Evolutionary conservation across 2,888 invertebrate genomes (phyloP).

Genomic region (Homarus gammarus): DNA sequence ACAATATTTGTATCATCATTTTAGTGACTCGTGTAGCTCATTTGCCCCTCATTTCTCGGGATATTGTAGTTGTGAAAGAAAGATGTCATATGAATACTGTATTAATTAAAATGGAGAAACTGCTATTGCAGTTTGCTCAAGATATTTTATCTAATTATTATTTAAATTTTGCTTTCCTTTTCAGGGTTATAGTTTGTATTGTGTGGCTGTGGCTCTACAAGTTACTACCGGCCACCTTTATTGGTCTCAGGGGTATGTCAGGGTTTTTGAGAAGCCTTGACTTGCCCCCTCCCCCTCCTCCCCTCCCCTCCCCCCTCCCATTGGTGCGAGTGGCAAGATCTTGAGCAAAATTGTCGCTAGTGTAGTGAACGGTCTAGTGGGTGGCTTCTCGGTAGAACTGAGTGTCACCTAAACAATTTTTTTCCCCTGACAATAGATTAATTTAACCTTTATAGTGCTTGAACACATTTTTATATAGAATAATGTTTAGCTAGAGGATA

Average conservation of each 20-base stretch:
- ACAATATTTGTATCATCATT: too few species aligned
- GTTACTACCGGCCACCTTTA: slow-evolving; percentile 39
- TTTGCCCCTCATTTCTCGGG: too few species aligned
- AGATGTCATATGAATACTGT: too few species aligned
- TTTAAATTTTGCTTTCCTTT: too few species aligned
- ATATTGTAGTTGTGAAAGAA: too few species aligned
- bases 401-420: slow-evolving; percentile 8
- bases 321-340: slow-evolving; percentile 18
- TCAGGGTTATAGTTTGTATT: slow-evolving; percentile 50
- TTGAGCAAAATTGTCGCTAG: background rate
- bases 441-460: slow-evolving; percentile 40
- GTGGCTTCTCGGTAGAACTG: background rate
- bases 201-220: slow-evolving; percentile 53
- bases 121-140: too few species aligned
- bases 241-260: slow-evolving; percentile 45
- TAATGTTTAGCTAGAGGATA: slow-evolving; percentile 33
- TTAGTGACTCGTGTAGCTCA: too few species aligned
- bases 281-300: slow-evolving; percentile 37
- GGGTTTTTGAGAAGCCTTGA: slow-evolving; percentile 27
- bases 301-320: slow-evolving; percentile 31
- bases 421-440: slow-evolving; percentile 1
- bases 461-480: slow-evolving; percentile 41
- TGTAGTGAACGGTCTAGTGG: slow-evolving; percentile 6
- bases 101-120: too few species aligned
- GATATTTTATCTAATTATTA: too few species aligned